phyloP scores from a whole-genome alignment of 2,797 vertebrate genomes.

The Cephalopachus bancanus region DNA sequence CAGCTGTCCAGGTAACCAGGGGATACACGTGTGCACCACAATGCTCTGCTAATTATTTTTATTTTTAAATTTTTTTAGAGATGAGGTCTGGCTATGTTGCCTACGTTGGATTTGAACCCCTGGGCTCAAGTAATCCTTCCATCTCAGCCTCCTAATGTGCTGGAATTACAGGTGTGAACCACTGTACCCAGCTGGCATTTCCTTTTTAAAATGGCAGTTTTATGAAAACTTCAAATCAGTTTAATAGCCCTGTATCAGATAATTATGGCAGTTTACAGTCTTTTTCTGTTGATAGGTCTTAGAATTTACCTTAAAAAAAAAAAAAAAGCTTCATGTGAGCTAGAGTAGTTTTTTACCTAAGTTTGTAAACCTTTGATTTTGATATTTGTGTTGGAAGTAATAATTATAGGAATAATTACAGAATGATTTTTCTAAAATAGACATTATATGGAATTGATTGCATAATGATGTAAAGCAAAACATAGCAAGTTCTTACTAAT shows the following conservation, averaged over 20 bases:
- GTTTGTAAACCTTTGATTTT: constrained; percentile 38
- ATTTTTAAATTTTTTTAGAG: too few relatives aligned
- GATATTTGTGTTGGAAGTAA: constrained; percentile 48
- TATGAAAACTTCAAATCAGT: too few relatives aligned
- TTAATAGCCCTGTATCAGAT: too few relatives aligned
- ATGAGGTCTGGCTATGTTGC: too few relatives aligned
- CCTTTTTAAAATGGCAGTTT: background rate
- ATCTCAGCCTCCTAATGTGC: background rate
- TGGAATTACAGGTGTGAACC: constrained; percentile 4
- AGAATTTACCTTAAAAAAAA: background rate
- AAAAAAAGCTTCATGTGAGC: background rate
- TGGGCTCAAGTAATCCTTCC: too few relatives aligned
- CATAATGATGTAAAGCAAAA: constrained; percentile 19
- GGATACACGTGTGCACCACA: too few relatives aligned
- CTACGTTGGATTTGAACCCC: too few relatives aligned
- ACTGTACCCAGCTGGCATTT: constrained; percentile 39
- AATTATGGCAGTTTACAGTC: too few relatives aligned
- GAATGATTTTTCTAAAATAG: constrained; percentile 42
- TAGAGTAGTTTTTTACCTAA: background rate
- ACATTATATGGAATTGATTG: background rate
- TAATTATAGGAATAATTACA: constrained; percentile 1
- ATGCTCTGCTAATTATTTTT: too few relatives aligned
- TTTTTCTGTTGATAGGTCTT: too few relatives aligned
- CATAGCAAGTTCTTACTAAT: constrained; percentile 36
- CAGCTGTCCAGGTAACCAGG: too few relatives aligned